These are phyloP conservation scores for Merops nubicus DNA, from an alignment of 2,113 vertebrate species.

Conservation along the genomic window DNA sequence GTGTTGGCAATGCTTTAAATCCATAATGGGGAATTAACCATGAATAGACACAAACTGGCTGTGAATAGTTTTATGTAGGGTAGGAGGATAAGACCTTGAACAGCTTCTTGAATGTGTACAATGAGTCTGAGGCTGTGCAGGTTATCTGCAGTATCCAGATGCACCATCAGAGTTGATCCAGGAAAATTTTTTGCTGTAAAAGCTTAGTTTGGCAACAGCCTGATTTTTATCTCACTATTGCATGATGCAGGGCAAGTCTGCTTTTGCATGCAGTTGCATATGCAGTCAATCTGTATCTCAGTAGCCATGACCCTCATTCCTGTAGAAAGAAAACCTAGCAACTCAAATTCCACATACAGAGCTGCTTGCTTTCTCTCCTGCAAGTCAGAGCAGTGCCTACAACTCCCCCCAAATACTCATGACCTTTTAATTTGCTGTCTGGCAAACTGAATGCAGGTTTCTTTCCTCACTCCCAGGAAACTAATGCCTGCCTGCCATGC, in stretches of 20 bases:
- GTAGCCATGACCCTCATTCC: neutral
- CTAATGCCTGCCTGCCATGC: neutral
- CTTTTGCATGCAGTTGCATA: too few species aligned
- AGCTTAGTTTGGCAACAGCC: neutral
- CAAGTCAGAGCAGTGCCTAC: neutral
- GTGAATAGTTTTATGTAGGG: neutral
- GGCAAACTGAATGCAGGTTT: neutral
- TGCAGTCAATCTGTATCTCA: neutral
- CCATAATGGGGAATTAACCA: neutral
- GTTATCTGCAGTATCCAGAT: neutral
- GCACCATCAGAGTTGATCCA: neutral
- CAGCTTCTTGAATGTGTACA: neutral
- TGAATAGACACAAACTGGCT: neutral
- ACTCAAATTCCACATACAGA: neutral
- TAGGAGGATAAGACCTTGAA: neutral
- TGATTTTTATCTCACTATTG: neutral
- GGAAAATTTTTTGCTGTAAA: neutral
- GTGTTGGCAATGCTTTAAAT: neutral
- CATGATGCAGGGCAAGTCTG: neutral
- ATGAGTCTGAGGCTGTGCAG: neutral
- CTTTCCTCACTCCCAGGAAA: neutral
- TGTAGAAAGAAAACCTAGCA: neutral
- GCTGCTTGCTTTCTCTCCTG: neutral
- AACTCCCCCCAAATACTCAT: neutral
- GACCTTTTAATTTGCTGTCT: neutral